A percentile compares a stretch with the other conserved stretches of the same genome.
Conservation (phyloP, 2,888 invertebrate genomes). For the Trachelus tabidus region DNA sequence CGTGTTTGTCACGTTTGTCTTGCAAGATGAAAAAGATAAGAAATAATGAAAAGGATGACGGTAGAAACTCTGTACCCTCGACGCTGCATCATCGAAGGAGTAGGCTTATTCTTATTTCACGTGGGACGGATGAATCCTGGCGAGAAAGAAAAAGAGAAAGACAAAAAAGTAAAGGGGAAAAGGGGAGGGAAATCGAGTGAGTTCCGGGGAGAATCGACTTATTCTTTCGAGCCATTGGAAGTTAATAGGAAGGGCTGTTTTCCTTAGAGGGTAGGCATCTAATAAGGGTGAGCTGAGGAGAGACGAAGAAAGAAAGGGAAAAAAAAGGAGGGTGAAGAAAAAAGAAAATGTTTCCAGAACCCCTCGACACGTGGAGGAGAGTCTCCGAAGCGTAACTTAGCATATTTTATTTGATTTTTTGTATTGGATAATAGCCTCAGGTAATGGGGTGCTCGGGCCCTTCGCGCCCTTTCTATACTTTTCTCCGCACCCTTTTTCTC, state of each 20-base stretch:
- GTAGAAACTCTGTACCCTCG: background rate
- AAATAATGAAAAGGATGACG: slow-evolving; percentile 9
- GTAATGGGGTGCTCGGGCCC: slow-evolving; percentile 56
- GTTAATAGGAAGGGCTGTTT: slow-evolving; percentile 36
- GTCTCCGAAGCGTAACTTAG: slow-evolving; percentile 60
- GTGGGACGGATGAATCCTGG: slow-evolving; percentile 2
- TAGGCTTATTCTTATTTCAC: background rate
- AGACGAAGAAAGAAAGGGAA: slow-evolving; percentile 29
- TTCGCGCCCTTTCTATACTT: background rate
- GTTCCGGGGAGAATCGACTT: slow-evolving; percentile 21
- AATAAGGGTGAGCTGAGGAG: slow-evolving; percentile 11
- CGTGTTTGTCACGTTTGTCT: background rate
- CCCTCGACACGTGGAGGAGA: slow-evolving; percentile 45
- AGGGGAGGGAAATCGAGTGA: slow-evolving; percentile 22
- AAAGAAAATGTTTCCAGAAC: slow-evolving; percentile 44
- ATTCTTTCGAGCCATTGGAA: slow-evolving; percentile 47
- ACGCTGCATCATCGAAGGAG: slow-evolving; percentile 1
- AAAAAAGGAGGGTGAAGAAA: slow-evolving; percentile 28
- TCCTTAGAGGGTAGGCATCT: too few species aligned
- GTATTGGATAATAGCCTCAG: slow-evolving; percentile 66
- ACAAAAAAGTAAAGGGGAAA: slow-evolving; percentile 8
- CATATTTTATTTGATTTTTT: slow-evolving; percentile 66
- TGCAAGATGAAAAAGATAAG: slow-evolving; percentile 8
- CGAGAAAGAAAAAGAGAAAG: slow-evolving; percentile 11
- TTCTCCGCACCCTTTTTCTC: background rate